Conservation (phyloP, 2,113 vertebrate species). For the Rana temporaria region DNA sequence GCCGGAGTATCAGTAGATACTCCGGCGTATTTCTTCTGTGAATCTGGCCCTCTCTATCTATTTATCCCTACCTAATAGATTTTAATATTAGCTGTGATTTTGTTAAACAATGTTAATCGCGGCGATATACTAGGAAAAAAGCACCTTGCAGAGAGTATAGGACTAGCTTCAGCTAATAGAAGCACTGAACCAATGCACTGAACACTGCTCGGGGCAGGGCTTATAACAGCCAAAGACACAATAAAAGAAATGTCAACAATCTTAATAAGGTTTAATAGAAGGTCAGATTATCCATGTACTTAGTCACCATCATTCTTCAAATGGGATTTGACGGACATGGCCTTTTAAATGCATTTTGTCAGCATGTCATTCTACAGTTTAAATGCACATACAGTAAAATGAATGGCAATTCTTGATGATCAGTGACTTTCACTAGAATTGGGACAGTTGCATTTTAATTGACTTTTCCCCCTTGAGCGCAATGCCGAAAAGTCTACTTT, state of each 20-base stretch:
- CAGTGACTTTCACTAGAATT: slow-evolving; percentile 67
- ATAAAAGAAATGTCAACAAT: slow-evolving; percentile 59
- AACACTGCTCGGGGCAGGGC: slow-evolving; percentile 53
- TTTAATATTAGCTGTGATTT: too few relatives aligned
- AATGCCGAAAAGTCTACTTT: slow-evolving; percentile 64
- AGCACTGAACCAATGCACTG: slow-evolving; percentile 45
- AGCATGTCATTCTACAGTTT: slow-evolving; percentile 41
- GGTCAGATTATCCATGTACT: slow-evolving; percentile 57
- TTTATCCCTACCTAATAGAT: too few relatives aligned
- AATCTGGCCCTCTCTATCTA: too few relatives aligned
- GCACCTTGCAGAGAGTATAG: slow-evolving; percentile 8
- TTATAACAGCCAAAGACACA: slow-evolving; percentile 48
- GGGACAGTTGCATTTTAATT: slow-evolving; percentile 75
- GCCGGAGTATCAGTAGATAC: too few relatives aligned
- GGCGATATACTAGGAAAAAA: neutral
- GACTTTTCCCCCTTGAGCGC: slow-evolving; percentile 65
- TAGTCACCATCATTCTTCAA: slow-evolving; percentile 54
- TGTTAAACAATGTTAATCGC: too few relatives aligned
- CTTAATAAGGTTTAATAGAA: slow-evolving; percentile 59
- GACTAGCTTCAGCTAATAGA: slow-evolving; percentile 42
- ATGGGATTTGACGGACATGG: slow-evolving; percentile 45
- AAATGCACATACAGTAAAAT: slow-evolving; percentile 60
- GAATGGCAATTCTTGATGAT: slow-evolving; percentile 65
- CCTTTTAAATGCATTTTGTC: slow-evolving; percentile 48
- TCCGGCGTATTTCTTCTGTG: too few relatives aligned